Conservation (phyloP, 2,888 invertebrate species). For the Belgica antarctica region DNA sequence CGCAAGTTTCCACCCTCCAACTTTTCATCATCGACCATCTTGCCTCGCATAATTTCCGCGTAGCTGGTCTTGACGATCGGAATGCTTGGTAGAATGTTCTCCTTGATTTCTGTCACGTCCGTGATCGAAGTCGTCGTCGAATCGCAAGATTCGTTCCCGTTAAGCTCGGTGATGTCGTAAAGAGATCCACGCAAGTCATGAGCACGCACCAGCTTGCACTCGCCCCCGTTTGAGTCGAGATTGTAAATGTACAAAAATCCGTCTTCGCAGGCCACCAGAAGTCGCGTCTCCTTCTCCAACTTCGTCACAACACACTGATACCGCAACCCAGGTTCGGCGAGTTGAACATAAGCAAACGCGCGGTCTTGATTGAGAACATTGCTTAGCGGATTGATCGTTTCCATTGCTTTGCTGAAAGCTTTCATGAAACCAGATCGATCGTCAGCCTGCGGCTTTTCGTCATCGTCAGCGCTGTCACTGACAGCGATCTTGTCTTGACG, state of each 20-base stretch:
- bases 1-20: slow-evolving; percentile 50
- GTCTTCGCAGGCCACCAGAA: slow-evolving; percentile 54
- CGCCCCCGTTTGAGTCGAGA: slow-evolving; percentile 52
- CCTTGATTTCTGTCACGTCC: not conserved
- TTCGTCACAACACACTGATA: slow-evolving; percentile 53
- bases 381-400: slow-evolving; percentile 53
- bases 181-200: slow-evolving; percentile 53
- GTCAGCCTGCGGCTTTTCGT: slow-evolving; percentile 15
- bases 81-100: not conserved
- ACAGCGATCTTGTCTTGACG: slow-evolving; percentile 44
- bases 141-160: slow-evolving; percentile 29
- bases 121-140: not conserved
- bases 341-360: slow-evolving; percentile 53
- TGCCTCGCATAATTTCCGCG: slow-evolving; percentile 36
- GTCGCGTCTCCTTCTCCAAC: slow-evolving; percentile 51
- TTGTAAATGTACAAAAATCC: slow-evolving; percentile 55
- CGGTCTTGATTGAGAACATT: slow-evolving; percentile 55
- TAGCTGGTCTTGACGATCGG: slow-evolving; percentile 24
- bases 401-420: slow-evolving; percentile 50
- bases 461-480: slow-evolving; percentile 37
- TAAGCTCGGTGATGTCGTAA: slow-evolving; percentile 51
- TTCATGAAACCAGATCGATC: slow-evolving; percentile 31
- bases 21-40: not conserved
- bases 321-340: slow-evolving; percentile 52
- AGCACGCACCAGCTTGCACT: slow-evolving; percentile 52